These are phyloP conservation scores for Cheilosia vulpina DNA, from an alignment of 2,888 invertebrate species.

Conservation along the genomic window DNA sequence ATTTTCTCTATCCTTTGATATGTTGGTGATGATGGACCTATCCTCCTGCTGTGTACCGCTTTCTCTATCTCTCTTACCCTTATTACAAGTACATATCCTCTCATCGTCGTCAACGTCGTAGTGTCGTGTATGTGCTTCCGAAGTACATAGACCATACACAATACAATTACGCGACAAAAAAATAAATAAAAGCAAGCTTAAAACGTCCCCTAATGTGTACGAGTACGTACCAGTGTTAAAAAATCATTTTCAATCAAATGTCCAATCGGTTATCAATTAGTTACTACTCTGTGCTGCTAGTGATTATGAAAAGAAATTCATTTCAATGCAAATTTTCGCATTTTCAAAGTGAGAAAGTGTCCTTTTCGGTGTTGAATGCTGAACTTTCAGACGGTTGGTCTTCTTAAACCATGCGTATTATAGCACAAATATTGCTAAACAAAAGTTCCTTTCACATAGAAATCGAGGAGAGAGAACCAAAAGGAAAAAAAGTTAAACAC, in stretches of 20 bases:
- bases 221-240: constrained; percentile 35
- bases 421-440: constrained; percentile 68
- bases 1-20: constrained; percentile 74
- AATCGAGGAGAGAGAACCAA: constrained; percentile 37
- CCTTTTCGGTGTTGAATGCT: constrained; percentile 30
- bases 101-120: constrained; percentile 49
- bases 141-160: constrained; percentile 71
- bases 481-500: constrained; percentile 22
- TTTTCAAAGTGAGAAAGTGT: constrained; percentile 5
- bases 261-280: constrained; percentile 5
- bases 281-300: neutral
- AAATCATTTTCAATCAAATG: constrained; percentile 10
- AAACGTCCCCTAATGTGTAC: constrained; percentile 15
- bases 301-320: constrained; percentile 2
- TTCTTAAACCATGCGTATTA: constrained; percentile 70
- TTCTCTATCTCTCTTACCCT: constrained; percentile 67
- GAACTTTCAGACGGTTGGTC: constrained; percentile 62
- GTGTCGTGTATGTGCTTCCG: constrained; percentile 67
- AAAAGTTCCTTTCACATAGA: constrained; percentile 59
- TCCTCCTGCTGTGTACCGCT: constrained; percentile 68
- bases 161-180: constrained; percentile 60
- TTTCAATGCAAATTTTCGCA: constrained; percentile 18
- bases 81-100: constrained; percentile 60
- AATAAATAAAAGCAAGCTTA: neutral
- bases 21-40: constrained; percentile 72